Evolutionary conservation across 2,113 vertebrate species (phyloP), one percentile per base, ranked within the genome.

Genomic region (Epinephelus fuscoguttatus): DNA sequence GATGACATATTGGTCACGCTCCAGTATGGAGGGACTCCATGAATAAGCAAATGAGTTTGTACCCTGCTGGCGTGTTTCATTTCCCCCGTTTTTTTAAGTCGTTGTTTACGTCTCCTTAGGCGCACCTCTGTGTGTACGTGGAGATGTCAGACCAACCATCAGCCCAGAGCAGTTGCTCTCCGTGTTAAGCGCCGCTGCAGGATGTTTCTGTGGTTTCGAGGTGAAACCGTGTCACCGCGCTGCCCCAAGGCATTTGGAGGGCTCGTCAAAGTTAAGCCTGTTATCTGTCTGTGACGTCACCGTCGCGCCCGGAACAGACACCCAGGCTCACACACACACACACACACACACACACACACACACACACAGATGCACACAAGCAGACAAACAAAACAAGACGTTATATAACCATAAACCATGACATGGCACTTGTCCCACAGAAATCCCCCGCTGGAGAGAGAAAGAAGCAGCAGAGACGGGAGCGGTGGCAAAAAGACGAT

Each of bases 361-460:
- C 55, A 42, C 70, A 82, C 30, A 71, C 69, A 70, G 33, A 37
- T 37, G 33, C 63, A 84, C 61, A 27, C 69, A 66, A 52, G 27
- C 49, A 84, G 53, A 56, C n/a, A 53, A 74, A 66, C 50, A 80
- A 80, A 79, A 80, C 64, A 87, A 45, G 69, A 59, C 18, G n/a
- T 93, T 92, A 89, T 75, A 82, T 91, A 90, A 93, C 78, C 74
- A 70, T 55, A 80, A 77, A 89, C 82, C 78, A 86, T 90, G 87
- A 90, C 87, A 84, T 76, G 76, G 87, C 82, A 87, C 69, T 91
- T 78, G 70, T 88, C 83, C 86, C 73, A 74, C 67, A 68, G 80
- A 88, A 84, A 81, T 53, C 56, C 56, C 78, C 69, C 86, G 85
- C 73, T 59, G 78, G 88, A 88, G 85, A 75, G 68, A 76, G 50